Evolutionary conservation across 2,888 invertebrate genomes (phyloP), one percentile per base, ranked within the genome.

Genomic region (Blastobasis lacticolella): DNA sequence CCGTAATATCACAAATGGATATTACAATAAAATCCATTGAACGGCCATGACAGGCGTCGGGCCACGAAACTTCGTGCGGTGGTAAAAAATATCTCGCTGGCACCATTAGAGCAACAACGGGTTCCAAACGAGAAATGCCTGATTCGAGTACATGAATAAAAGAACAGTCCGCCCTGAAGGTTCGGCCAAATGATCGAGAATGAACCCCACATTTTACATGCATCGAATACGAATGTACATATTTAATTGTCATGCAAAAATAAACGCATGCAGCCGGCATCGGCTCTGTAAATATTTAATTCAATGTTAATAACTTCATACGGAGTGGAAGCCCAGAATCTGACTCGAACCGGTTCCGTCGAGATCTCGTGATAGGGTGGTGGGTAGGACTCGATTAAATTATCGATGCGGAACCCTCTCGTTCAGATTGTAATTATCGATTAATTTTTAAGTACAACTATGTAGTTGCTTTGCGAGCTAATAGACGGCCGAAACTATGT

Each of bases 171-270:
- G 68, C 75, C 73, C 75, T 72, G 67, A 70, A 75, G 73, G 71
- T 72, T 70, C 70, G 73, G 74, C 75, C 73, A 75, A 73, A 72
- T 73, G 69, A 73, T 69, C 69, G 63, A 69, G 66, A 68, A 65
- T 65, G 68, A 65, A 64, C 73, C 70, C 71, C 66, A 69, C 66
- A 62, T 71, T 71, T 69, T 66, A 58, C 67, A 63, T 57, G 62
- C 64, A 72, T 68, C 68, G 63, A 59, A 66, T 59, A 61, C 64
- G 61, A 62, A 63, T 68, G 64, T 71, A 71, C 66, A 71, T 75
- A 75, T 73, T 75, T 75, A 73, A 77, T 82, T 82, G 81, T 81
- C 74, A 84, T 82, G 83, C 77, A 79, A 78, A 82, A 82, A 74
- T 74, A 71, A 76, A 71, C 72, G 70, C 74, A 59, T 66, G 66